Conservation (phyloP, 2,113 vertebrate species). For the Synchiropus splendidus region DNA sequence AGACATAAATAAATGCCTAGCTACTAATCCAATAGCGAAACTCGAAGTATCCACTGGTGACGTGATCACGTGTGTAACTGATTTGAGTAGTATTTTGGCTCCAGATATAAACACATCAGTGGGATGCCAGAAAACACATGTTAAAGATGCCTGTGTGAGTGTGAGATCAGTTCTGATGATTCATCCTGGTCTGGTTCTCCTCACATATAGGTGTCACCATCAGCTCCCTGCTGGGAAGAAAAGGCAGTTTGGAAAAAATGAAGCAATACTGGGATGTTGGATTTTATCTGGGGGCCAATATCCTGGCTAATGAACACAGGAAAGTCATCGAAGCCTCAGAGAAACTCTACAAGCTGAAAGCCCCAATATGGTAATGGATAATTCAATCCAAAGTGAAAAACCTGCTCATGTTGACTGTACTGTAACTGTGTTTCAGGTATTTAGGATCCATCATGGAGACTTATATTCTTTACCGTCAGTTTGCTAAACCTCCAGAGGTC, state of each 20-base stretch:
- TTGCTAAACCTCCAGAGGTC: constrained; percentile 56
- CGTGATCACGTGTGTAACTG: no score
- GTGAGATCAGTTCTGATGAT: no score
- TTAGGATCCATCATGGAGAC: constrained; percentile 85
- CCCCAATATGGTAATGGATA: constrained; percentile 75
- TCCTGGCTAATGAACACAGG: constrained; percentile 71
- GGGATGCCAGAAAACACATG: no score
- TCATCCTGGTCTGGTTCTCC: constrained; percentile 1
- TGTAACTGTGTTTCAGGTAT: constrained; percentile 62
- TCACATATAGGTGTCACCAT: constrained; percentile 72
- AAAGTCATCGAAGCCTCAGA: constrained; percentile 82
- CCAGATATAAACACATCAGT: no score
- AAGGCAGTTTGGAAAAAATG: constrained; percentile 83
- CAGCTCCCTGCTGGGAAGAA: constrained; percentile 77
- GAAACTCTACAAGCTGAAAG: constrained; percentile 81
- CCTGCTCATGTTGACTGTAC: background rate
- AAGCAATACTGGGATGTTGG: constrained; percentile 88
- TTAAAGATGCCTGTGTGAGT: no score
- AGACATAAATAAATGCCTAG: no score
- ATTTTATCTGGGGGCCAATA: constrained; percentile 81
- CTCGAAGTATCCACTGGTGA: no score
- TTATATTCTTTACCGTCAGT: constrained; percentile 77
- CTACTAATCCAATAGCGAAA: no score
- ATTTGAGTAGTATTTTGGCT: no score
- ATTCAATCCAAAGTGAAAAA: no score